These are phyloP conservation scores for Myotis lucifugus DNA, from an alignment of 2,113 vertebrate species.

Conservation along the genomic window DNA sequence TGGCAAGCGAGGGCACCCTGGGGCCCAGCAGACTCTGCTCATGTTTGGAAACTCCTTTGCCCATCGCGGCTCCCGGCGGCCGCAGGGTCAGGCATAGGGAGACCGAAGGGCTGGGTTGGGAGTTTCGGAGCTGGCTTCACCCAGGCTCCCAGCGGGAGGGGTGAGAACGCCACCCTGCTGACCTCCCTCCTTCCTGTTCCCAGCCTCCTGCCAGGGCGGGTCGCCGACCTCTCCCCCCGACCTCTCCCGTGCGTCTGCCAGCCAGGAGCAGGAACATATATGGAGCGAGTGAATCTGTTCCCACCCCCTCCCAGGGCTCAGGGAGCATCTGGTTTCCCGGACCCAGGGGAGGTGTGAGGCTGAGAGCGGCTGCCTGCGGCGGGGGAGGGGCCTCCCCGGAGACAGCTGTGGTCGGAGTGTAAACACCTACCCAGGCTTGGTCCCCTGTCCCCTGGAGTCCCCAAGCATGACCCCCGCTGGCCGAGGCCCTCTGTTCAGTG, in stretches of 20 bases:
- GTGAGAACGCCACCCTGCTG: not conserved
- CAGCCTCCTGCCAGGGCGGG: constrained; percentile 68
- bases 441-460: not conserved
- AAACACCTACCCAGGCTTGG: not conserved
- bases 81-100: not conserved
- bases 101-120: not conserved
- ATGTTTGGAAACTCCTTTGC: not conserved
- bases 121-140: not conserved
- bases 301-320: not conserved
- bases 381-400: not conserved
- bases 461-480: not conserved
- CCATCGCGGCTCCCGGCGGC: not conserved
- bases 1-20: accelerated
- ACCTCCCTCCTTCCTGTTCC: constrained; percentile 69
- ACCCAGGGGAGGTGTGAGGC: constrained; percentile 31
- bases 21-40: not conserved
- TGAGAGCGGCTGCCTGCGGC: not conserved
- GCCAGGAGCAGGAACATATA: constrained; percentile 29
- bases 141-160: not conserved
- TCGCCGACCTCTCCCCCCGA: constrained; percentile 67
- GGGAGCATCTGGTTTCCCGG: constrained; percentile 40
- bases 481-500: not conserved
- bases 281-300: constrained; percentile 16
- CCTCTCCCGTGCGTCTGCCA: constrained; percentile 62
- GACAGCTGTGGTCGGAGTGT: not conserved